Base-by-base conservation (phyloP, 2,797 vertebrate genomes). In the Pantherophis vulpinus region DNA sequence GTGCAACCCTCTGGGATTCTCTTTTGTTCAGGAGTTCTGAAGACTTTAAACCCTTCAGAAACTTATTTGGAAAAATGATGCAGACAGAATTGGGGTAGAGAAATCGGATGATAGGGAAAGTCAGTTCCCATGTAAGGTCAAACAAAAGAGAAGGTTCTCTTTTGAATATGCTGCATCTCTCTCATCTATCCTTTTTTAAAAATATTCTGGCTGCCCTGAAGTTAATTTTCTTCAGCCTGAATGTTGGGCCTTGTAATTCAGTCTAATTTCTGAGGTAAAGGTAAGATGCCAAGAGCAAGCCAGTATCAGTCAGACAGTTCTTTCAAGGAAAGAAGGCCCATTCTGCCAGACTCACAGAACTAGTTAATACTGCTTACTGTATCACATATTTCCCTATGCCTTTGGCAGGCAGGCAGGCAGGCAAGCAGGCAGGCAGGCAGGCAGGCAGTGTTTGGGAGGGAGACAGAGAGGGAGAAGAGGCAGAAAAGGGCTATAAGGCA, bases 381-480 rank as follows among this genome's bases (percentile, higher is more conserved):
- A 66, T 56, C 59, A 42, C 29, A 42, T 29, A 74, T 56, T 42
- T 29, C 63, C 23, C 55, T n/a, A 66, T 25, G 51, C 59, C 92
- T 61, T 86, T 9, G 9, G 42, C 56, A 63, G 29, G 63, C 63
- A 90, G 86, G 37, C 63, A 90, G 92, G 92, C 58, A 90, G 47
- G 88, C 91, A 86, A 18, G 88, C 59, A 61, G 88, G 92, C 20
- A 91, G 61, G 58, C 88, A 90, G 55, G 56, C 79, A 91, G 59
- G 56, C 47, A 83, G 70, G 51, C 56, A 54, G 87, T 87, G 79
- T 61, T 86, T 70, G 74, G 87, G 66, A 83, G 42, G 88, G 90
- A 63, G 42, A 83, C n/a, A 86, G 89, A 94, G 91, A 79, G 66
- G 11, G 16, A 23, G 59, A 86, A 59, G 83, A 92, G 88, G 86